phyloP scores from a whole-genome alignment of 2,888 invertebrate genomes.

The Dasypolia templi region DNA sequence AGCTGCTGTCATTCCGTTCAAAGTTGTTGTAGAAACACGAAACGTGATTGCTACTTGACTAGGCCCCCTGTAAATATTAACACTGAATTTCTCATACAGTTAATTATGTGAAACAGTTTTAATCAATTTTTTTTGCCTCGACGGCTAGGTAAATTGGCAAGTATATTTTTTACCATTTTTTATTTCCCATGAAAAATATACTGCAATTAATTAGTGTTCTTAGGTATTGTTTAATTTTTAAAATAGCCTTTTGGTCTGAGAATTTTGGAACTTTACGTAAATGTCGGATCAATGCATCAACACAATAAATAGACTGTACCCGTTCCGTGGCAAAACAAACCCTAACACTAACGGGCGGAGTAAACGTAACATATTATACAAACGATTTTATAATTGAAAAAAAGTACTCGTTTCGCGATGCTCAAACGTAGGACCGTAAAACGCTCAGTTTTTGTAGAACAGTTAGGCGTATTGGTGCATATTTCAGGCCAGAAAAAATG shows the following conservation, averaged over 20 bases:
- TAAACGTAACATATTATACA: not conserved
- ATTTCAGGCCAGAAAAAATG: too few species aligned
- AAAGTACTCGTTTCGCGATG: too few species aligned
- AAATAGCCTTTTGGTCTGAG: conserved; percentile 6
- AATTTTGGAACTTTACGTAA: not conserved
- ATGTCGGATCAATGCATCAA: not conserved
- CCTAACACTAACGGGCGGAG: not conserved
- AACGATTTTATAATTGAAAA: too few species aligned
- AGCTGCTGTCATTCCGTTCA: not conserved
- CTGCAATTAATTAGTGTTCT: conserved; percentile 33
- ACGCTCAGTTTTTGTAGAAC: too few species aligned
- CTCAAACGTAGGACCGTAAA: too few species aligned
- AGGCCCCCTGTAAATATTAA: not conserved
- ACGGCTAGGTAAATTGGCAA: conserved; percentile 31
- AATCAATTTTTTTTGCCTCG: conserved; percentile 7
- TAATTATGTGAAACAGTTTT: too few species aligned
- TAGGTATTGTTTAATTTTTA: conserved; percentile 22
- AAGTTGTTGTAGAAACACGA: not conserved
- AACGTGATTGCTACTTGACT: not conserved
- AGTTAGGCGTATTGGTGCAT: too few species aligned
- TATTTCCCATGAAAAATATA: conserved; percentile 44
- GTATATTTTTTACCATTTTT: conserved; percentile 51
- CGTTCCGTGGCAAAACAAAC: not conserved
- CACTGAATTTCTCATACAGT: not conserved
- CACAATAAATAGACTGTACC: not conserved